Evolutionary conservation across 2,113 vertebrate genomes (phyloP).

Genomic region (Mesembrinibis cayennensis): DNA sequence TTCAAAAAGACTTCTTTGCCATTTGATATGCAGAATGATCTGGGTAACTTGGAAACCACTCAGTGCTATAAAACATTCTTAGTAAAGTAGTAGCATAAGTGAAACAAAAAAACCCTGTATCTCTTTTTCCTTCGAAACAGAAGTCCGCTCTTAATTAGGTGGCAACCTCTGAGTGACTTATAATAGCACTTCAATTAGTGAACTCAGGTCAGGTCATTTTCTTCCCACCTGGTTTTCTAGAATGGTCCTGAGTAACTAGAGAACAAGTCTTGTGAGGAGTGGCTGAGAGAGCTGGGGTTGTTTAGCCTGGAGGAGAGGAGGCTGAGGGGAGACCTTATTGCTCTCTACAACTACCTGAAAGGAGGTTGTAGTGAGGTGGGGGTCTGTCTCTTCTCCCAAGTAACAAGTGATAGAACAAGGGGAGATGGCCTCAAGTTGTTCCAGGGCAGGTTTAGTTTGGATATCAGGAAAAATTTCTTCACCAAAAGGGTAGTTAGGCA

Average conservation of each 20-base stretch:
- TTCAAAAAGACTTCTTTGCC: background rate
- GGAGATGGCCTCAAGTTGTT: background rate
- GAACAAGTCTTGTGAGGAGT: background rate
- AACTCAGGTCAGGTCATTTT: background rate
- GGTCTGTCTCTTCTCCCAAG: background rate
- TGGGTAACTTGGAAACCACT: background rate
- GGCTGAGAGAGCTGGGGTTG: background rate
- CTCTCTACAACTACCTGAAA: background rate
- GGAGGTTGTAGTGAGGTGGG: background rate
- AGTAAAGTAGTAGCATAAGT: background rate
- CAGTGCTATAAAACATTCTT: background rate
- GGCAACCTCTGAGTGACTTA: background rate
- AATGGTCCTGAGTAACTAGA: background rate
- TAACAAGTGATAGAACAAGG: background rate
- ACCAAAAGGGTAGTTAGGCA: background rate
- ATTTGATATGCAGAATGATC: background rate
- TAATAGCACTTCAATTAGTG: background rate
- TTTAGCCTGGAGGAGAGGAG: background rate
- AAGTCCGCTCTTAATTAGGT: rapidly evolving
- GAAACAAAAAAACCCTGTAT: background rate
- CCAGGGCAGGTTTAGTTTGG: background rate
- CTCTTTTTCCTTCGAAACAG: background rate
- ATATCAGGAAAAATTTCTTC: background rate
- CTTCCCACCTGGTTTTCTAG: background rate
- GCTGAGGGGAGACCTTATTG: background rate